phyloP scores from a whole-genome alignment of 2,113 vertebrate species.

The human (Homo sapiens) region DNA sequence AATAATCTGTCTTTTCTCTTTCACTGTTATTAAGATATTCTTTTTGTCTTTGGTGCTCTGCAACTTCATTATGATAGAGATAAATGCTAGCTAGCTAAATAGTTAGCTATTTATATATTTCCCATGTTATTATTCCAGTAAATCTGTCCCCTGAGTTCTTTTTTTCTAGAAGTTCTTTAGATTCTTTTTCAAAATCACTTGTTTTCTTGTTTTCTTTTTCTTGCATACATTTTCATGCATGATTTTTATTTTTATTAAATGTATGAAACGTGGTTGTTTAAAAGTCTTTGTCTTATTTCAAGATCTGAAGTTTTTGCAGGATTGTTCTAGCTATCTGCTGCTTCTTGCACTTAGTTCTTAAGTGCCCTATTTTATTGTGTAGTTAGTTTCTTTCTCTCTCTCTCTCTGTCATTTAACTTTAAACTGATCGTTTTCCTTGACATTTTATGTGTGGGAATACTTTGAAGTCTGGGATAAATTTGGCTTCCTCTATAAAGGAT shows the following conservation, averaged over 20 bases:
- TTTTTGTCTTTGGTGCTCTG: slow-evolving; percentile 12
- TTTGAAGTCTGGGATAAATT: slow-evolving; percentile 21
- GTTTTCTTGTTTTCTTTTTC: background rate
- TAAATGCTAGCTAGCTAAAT: background rate
- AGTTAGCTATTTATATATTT: background rate
- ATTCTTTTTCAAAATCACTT: background rate
- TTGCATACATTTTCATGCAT: background rate
- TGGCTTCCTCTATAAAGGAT: background rate
- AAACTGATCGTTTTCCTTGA: slow-evolving; percentile 3
- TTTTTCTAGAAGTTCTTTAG: background rate
- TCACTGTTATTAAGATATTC: background rate
- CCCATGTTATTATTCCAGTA: background rate
- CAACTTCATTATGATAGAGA: background rate
- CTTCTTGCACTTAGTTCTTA: background rate
- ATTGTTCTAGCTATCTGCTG: background rate
- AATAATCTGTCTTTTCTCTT: background rate
- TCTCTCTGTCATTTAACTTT: background rate
- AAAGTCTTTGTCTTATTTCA: background rate
- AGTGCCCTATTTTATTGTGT: background rate
- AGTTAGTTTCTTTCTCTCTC: background rate
- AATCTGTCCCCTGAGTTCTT: background rate
- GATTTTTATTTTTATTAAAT: background rate
- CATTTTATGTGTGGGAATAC: background rate
- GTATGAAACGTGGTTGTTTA: background rate
- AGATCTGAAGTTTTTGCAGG: background rate